Evolutionary conservation across 1,140 invertebrate genomes (phyloP), one percentile per base, ranked within the genome.

Genomic region (Drosophila seguyi): DNA sequence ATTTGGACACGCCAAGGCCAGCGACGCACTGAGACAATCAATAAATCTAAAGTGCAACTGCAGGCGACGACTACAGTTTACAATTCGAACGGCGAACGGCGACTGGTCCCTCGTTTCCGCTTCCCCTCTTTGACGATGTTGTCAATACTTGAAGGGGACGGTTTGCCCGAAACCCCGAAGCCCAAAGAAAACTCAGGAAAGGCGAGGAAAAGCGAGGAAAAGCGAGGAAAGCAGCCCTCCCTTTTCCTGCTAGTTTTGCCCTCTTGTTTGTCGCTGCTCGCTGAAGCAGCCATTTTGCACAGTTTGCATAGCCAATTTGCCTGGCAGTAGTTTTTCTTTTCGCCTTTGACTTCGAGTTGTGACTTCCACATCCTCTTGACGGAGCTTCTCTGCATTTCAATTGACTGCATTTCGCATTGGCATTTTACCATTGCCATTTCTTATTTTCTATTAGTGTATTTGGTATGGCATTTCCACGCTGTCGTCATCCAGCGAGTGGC

Each of bases 291-390:
- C 73, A 87, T 84, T 87, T 88, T 88, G 84, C 68, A 41, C 52
- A 88, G 84, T 88, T 88, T 84, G 84, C 73, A 76, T 75, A 84
- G 84, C 84, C 84, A 87, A 87, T 87, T 87, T 87, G 84, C 76
- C 60, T 74, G 76, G 60, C 76, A 67, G 76, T 65, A 62, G 59
- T 66, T 48, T 48, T 71, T 31, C 44, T 44, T 60, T 81, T 82
- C 59, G 48, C 74, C 71, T 58, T 85, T 73, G 77, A 77, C 75
- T 79, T 66, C 48, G 36, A 68, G 71, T 79, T 38, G 47, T 44
- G 52, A 66, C 50, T 75, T 75, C 1, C 71, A 42, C 61, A 56
- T 59, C 52, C 52, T 56, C 42, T 44, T 13, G 39, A n/a, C 41
- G 45, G 45, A 27, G 29, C 74, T 53, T 25, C 52, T 25, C 47